These are phyloP conservation scores for Diarsia mendica DNA, from an alignment of 2,888 invertebrate genomes.

Conservation along the genomic window DNA sequence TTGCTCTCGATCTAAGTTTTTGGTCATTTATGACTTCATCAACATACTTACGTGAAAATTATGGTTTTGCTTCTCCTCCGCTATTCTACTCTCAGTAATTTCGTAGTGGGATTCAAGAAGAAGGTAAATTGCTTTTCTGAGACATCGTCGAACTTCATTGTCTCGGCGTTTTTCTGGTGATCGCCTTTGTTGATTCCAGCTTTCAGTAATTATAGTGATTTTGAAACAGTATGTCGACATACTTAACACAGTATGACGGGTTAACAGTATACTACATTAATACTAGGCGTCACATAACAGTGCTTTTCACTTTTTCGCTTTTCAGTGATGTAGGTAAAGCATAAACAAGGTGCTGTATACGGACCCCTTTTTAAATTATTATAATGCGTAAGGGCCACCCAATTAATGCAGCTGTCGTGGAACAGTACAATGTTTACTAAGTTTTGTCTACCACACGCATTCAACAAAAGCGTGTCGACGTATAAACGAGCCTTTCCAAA, in stretches of 20 bases:
- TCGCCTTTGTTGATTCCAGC: too few relatives aligned
- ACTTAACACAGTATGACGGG: background rate
- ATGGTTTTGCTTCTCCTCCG: too few relatives aligned
- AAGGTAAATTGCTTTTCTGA: too few relatives aligned
- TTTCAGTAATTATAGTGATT: too few relatives aligned
- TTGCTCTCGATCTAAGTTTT: background rate
- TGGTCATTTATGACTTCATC: background rate
- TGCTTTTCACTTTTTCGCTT: too few relatives aligned
- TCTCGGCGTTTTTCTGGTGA: too few relatives aligned
- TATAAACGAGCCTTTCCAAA: slow-evolving; percentile 27
- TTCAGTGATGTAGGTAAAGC: background rate
- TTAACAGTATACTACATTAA: too few relatives aligned
- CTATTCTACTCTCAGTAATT: too few relatives aligned
- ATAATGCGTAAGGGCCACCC: slow-evolving; percentile 2
- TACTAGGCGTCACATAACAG: background rate
- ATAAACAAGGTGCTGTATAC: background rate
- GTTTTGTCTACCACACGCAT: background rate
- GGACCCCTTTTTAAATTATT: slow-evolving; percentile 5
- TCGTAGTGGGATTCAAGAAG: too few relatives aligned
- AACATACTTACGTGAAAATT: background rate
- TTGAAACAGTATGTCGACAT: too few relatives aligned
- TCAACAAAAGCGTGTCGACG: slow-evolving; percentile 14
- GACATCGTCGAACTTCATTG: too few relatives aligned
- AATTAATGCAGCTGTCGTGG: slow-evolving; percentile 30
- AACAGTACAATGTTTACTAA: slow-evolving; percentile 5